Evolutionary conservation across 2,888 invertebrate genomes (phyloP).

Genomic region (Leptinotarsa juncta): DNA sequence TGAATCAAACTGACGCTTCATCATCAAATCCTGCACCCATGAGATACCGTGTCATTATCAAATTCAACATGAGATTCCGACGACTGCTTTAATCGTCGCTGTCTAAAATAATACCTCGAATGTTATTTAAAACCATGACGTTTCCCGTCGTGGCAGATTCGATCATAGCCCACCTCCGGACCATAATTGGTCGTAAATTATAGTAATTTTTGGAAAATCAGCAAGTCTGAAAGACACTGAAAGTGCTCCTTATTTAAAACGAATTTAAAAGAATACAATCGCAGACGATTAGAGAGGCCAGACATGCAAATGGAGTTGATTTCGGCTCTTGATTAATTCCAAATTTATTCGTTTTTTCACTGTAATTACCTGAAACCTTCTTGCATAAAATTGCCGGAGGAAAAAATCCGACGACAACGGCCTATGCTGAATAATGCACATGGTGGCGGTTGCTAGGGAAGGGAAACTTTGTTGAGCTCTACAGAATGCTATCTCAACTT

Average conservation of each 20-base stretch:
- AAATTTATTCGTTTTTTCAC: slow-evolving; percentile 58
- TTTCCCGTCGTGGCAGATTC: slow-evolving; percentile 6
- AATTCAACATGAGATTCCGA: neutral
- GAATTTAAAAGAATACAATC: slow-evolving; percentile 22
- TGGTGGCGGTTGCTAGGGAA: neutral
- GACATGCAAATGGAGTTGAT: slow-evolving; percentile 56
- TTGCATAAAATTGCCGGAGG: slow-evolving; percentile 62
- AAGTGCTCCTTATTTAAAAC: slow-evolving; percentile 11
- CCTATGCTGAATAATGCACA: slow-evolving; percentile 32
- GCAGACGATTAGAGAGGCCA: slow-evolving; percentile 30
- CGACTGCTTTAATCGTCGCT: neutral
- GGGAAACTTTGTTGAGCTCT: too few relatives aligned
- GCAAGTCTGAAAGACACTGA: slow-evolving; percentile 9
- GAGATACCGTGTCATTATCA: neutral
- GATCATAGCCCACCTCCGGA: neutral
- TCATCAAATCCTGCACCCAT: too few relatives aligned
- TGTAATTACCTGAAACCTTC: slow-evolving; percentile 61
- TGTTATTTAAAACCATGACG: slow-evolving; percentile 7
- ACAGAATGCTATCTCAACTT: too few relatives aligned
- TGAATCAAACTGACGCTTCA: neutral
- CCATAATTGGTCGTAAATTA: slow-evolving; percentile 4
- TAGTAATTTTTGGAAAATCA: slow-evolving; percentile 3
- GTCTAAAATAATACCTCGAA: neutral
- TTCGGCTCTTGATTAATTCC: slow-evolving; percentile 57
- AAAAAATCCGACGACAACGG: slow-evolving; percentile 50